Conservation (phyloP, 2,888 invertebrate genomes). For the Leptopilina myrica region DNA sequence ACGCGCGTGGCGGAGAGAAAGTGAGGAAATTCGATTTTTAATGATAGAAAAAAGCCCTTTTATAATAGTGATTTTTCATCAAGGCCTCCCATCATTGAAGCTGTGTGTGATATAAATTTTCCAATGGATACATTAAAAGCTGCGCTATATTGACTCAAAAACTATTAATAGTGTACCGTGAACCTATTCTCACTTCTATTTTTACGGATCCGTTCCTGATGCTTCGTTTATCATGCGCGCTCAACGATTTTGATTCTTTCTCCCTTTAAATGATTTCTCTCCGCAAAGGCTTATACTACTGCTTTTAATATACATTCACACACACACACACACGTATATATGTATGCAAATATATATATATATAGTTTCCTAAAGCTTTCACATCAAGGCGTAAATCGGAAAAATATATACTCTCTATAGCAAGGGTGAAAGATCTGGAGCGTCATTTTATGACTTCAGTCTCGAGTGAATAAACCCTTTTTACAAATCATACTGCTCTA, state of each 20-base stretch:
- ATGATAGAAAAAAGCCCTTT: conserved; percentile 11
- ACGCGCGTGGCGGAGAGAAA: background rate
- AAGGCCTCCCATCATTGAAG: conserved; percentile 15
- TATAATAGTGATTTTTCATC: conserved; percentile 12
- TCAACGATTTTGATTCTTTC: conserved; percentile 18
- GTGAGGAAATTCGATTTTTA: background rate
- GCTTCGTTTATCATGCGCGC: conserved; percentile 27
- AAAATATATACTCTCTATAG: conserved; percentile 19
- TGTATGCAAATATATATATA: background rate
- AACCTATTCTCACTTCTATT: conserved; percentile 52
- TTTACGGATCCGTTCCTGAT: conserved; percentile 46
- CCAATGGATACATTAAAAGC: conserved; percentile 36
- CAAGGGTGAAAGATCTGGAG: conserved; percentile 29
- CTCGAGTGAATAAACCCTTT: conserved; percentile 28
- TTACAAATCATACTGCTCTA: background rate
- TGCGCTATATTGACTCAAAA: conserved; percentile 46
- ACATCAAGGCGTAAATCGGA: background rate
- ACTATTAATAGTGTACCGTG: conserved; percentile 51
- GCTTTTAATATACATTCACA: too few relatives aligned
- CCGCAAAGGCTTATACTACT: background rate
- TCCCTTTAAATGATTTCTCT: conserved; percentile 36
- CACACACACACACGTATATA: too few relatives aligned
- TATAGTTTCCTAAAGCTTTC: conserved; percentile 17
- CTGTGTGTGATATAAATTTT: conserved; percentile 37
- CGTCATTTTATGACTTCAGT: conserved; percentile 25